Percentiles rank a stretch among this genome's conserved stretches.
Conservation (phyloP, 2,113 vertebrate genomes). For the Zosterops borbonicus region DNA sequence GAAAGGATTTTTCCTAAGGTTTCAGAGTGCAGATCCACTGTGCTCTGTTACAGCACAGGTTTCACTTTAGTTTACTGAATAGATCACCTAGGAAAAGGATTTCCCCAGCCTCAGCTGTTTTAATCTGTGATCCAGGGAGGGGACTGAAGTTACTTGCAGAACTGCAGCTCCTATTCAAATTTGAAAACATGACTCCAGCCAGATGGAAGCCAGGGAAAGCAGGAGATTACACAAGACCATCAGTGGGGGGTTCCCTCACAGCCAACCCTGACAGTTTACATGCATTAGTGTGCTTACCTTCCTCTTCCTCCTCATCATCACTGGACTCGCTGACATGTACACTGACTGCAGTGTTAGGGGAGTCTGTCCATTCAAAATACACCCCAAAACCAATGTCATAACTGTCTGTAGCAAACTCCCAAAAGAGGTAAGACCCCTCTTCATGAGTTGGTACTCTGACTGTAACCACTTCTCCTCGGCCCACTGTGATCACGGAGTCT, state of each 20-base stretch:
- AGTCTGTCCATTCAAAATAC: conserved; percentile 99
- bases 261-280: background rate
- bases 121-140: background rate
- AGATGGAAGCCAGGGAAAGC: background rate
- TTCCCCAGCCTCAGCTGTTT: background rate
- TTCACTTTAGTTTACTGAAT: background rate
- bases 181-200: background rate
- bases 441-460: conserved; percentile 97
- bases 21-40: background rate
- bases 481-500: conserved; percentile 97
- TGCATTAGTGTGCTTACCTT: conserved; percentile 74
- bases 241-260: background rate
- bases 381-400: conserved; percentile 99
- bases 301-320: conserved; percentile 96
- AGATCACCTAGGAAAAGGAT: background rate
- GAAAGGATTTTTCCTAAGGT: background rate
- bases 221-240: background rate
- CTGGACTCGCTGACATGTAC: conserved; percentile 99
- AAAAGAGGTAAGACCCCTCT: conserved; percentile 97
- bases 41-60: fast-evolving
- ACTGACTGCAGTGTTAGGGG: conserved; percentile 91
- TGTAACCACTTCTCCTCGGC: conserved; percentile 96
- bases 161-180: background rate
- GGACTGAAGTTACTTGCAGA: background rate
- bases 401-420: conserved; percentile 99